These are phyloP conservation scores for Phasia obesa DNA, from an alignment of 2,888 invertebrate species.

Conservation along the genomic window DNA sequence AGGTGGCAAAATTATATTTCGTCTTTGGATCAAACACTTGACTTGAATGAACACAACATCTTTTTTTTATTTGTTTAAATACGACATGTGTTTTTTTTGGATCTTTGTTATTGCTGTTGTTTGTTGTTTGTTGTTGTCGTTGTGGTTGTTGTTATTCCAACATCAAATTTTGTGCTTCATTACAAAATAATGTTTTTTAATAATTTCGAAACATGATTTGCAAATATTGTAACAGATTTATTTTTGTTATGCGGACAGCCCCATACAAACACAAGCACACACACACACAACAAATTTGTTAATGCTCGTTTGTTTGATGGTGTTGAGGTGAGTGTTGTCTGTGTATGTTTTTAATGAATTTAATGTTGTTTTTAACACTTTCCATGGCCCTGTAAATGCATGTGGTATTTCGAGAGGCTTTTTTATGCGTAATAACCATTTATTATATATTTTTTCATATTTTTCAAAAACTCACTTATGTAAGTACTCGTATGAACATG, in stretches of 20 bases:
- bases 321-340: neutral
- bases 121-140: too few species aligned
- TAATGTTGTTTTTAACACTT: slow-evolving; percentile 62
- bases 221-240: slow-evolving; percentile 45
- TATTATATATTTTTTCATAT: neutral
- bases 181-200: slow-evolving; percentile 48
- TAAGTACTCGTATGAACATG: too few species aligned
- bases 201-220: slow-evolving; percentile 65
- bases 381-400: slow-evolving; percentile 27
- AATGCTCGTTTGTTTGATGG: slow-evolving; percentile 13
- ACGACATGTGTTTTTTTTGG: slow-evolving; percentile 53
- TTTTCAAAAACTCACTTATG: too few species aligned
- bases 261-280: too few species aligned
- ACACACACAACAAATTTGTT: slow-evolving; percentile 33
- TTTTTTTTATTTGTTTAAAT: slow-evolving; percentile 47
- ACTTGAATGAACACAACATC: slow-evolving; percentile 45
- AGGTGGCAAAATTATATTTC: slow-evolving; percentile 67
- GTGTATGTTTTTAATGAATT: slow-evolving; percentile 41
- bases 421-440: slow-evolving; percentile 15
- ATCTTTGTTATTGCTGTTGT: too few species aligned
- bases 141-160: slow-evolving; percentile 6
- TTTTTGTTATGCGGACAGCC: neutral
- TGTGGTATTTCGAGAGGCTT: neutral
- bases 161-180: slow-evolving; percentile 43
- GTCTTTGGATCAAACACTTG: neutral